Percentiles rank a stretch among this genome's conserved stretches.
These are phyloP conservation scores for Hypotaenidia philippensis DNA, from an alignment of 2,797 vertebrate species.

Conservation along the genomic window DNA sequence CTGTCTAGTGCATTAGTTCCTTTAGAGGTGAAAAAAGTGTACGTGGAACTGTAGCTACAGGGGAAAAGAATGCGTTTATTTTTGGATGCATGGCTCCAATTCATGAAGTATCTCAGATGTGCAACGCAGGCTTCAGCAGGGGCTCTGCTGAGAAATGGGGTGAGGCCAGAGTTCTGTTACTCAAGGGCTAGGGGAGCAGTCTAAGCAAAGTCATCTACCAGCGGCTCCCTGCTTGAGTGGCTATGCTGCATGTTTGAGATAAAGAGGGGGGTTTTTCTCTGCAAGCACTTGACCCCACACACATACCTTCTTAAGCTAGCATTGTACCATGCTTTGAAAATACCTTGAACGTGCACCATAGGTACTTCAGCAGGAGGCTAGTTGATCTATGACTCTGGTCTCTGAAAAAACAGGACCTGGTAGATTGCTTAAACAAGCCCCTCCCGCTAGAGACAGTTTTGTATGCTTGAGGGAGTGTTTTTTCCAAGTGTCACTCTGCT, in stretches of 20 bases:
- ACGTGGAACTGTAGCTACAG: fast-evolving
- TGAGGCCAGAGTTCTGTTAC: background rate
- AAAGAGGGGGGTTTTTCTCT: fast-evolving
- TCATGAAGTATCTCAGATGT: background rate
- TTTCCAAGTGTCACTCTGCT: background rate
- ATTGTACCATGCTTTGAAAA: background rate
- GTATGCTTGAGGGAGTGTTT: background rate
- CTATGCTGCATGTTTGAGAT: background rate
- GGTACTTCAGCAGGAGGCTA: background rate
- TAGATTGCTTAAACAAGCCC: background rate
- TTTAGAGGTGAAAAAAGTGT: background rate
- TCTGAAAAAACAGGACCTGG: background rate
- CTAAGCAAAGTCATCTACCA: background rate
- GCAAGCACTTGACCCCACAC: background rate
- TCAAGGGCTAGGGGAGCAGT: no score
- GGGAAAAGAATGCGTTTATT: background rate
- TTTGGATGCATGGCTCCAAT: background rate
- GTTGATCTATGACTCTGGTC: background rate
- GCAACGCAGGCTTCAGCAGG: background rate
- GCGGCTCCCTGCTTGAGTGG: fast-evolving
- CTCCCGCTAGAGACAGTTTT: background rate
- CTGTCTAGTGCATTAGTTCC: background rate
- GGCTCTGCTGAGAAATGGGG: background rate
- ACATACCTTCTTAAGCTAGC: background rate
- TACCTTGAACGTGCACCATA: fast-evolving